These are phyloP conservation scores for Nothocercus nigrocapillus DNA, from an alignment of 2,113 vertebrate genomes.

Conservation along the genomic window DNA sequence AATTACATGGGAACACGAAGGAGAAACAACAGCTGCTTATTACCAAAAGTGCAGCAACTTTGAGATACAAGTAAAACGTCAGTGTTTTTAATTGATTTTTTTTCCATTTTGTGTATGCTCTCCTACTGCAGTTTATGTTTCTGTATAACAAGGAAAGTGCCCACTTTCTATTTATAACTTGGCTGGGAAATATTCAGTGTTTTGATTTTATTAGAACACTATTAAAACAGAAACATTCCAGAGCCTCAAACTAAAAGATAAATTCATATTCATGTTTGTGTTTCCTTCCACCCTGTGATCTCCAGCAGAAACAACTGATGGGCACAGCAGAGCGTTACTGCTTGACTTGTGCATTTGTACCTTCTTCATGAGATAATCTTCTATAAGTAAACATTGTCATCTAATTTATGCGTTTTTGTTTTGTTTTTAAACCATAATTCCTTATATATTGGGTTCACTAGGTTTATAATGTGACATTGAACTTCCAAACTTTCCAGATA, in stretches of 20 bases:
- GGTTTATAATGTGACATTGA: not conserved
- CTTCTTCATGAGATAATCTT: not conserved
- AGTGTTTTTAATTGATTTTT: not conserved
- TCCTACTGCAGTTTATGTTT: conserved; percentile 44
- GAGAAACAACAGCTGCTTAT: conserved; percentile 1
- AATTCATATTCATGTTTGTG: conserved; percentile 39
- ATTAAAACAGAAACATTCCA: conserved; percentile 70
- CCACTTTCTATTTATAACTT: conserved; percentile 71
- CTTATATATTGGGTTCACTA: not conserved
- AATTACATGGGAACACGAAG: not conserved
- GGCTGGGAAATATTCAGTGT: conserved; percentile 62
- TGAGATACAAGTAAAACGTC: not conserved
- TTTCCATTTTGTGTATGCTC: conserved; percentile 1
- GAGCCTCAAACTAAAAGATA: conserved; percentile 51
- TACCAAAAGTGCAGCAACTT: not conserved
- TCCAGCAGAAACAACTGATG: not conserved
- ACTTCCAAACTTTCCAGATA: not conserved
- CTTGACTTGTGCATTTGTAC: not conserved
- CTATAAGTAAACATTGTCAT: conserved; percentile 6
- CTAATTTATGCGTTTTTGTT: not conserved
- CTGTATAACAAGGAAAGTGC: conserved; percentile 6
- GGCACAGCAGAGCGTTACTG: not conserved
- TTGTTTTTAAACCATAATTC: not conserved
- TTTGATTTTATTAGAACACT: conserved; percentile 59
- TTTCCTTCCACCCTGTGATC: conserved; percentile 11